Percentiles rank a stretch among this genome's conserved stretches.
Conservation (phyloP, 2,113 vertebrate genomes). For the Triplophysa rosa region DNA sequence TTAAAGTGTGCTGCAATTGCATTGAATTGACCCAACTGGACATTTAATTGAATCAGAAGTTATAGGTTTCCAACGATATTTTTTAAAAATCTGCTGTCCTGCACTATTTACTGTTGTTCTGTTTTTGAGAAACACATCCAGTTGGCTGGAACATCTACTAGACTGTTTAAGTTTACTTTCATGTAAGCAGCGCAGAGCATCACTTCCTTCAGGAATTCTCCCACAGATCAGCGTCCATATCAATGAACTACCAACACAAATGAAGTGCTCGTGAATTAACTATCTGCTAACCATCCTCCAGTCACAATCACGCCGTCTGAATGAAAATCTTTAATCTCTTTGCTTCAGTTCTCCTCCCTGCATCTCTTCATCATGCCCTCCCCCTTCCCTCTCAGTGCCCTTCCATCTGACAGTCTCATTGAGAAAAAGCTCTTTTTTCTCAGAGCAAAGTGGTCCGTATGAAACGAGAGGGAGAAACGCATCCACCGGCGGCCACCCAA, state of each 20-base stretch:
- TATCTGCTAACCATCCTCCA: constrained; percentile 25
- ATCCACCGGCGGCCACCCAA: constrained; percentile 61
- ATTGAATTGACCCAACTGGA: no score
- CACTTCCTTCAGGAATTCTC: constrained; percentile 34
- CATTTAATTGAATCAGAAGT: no score
- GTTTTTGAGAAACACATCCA: no score
- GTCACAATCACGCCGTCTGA: constrained; percentile 68
- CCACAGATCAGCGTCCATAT: constrained; percentile 27
- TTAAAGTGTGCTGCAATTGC: no score
- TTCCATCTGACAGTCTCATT: constrained; percentile 74
- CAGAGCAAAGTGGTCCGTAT: constrained; percentile 70
- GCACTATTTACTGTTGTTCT: no score
- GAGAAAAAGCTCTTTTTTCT: constrained; percentile 70
- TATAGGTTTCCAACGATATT: no score
- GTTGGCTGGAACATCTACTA: no score
- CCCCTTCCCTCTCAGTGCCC: constrained; percentile 18
- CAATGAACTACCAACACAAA: constrained; percentile 27
- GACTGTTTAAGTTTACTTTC: neutral
- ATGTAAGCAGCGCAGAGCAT: constrained; percentile 3
- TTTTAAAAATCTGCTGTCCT: no score
- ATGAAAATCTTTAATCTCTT: constrained; percentile 88
- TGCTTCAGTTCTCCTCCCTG: constrained; percentile 77
- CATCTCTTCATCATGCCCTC: constrained; percentile 59
- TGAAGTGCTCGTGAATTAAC: constrained; percentile 35
- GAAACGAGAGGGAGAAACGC: constrained; percentile 54